Base-by-base conservation (phyloP, 1,140 invertebrate genomes). In the Lepidurus apus region DNA sequence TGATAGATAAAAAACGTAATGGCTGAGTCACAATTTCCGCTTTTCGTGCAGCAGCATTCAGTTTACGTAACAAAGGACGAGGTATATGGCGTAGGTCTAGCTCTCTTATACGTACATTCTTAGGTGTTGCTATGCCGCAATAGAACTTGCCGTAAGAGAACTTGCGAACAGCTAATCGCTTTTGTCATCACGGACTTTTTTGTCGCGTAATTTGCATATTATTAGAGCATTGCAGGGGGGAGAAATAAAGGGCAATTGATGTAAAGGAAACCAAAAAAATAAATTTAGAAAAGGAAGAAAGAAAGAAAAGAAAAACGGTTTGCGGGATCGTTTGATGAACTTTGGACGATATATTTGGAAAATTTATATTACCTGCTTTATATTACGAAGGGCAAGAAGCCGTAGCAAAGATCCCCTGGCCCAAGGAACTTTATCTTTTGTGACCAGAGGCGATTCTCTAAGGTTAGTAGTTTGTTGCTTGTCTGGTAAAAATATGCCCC, bases 21-120 rank as follows among this genome's bases (percentile, higher is more conserved):
- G 21, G 53, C 53, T 65, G 53, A 65, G 53, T 65, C 53, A 65
- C 53, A n/a, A 21, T 65, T 65, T 65, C 53, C 53, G 53, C 53
- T 65, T 17, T 21, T 17, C 53, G 53, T 65, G 53, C 13, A 65
- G 17, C 17, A 65, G 53, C 53, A 65, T 9, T 65, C 21, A 11
- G 21, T 7, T 13, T 21, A 65, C 53, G 6, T 13, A 65, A 17
- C 53, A 65, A 65, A 65, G 21, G 53, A 65, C 8, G 53, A 65
- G 21, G 21, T 9, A 7, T 65, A 65, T 65, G 9, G 53, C 13
- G 17, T 17, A 1, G n/a, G 34, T 34, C 3, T 34, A 34, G 34
- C 34, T 34, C 34, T 34, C 34, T 21, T 65, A 65, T 65, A 21
- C 47, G 21, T 11, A 65, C 21, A 65, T n/a, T 21, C 53, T 65